Base-by-base conservation (phyloP, 2,113 vertebrate species). In the Sterrhoptilus dennistouni region DNA sequence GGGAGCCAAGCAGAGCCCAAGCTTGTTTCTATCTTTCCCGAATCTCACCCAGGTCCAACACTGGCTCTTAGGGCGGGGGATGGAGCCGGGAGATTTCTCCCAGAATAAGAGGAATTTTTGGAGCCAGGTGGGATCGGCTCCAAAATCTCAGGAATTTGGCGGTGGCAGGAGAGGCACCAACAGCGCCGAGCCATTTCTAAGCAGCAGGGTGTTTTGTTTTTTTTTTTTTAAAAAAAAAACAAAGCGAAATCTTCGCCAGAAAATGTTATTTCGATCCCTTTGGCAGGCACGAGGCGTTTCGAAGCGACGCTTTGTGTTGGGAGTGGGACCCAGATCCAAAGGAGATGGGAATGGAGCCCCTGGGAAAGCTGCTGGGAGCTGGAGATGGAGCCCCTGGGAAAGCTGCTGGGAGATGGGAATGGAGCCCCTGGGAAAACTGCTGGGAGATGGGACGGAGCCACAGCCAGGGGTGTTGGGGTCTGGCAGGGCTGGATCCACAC, bases 401-500 rank as follows among this genome's bases (percentile, higher is more conserved):
- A 69, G n/a, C 69, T 60, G 16, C 40, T 3, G 14, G 69, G 74
- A 91, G 63, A 21, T 42, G 78, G 82, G 79, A 49, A 42, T 36
- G 79, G 42, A 76, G 40, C 33, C 9, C 0, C 45, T 71, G 42
- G 57, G 68, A 77, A 71, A 69, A 31, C 69, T 60, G 16, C 40
- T 3, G 14, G 64, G 65, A 82, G 64, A 38, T 4, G 20, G 65
- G 91, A 74, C 20, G 69, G 79, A 94, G 66, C 60, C 9, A 8
- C 2, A 1, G 52, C 0, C 0, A 27, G n/a, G 24, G 35, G 9
- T 14, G 24, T 1, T 0, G 8, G 57, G 61, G 29, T 5, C 16
- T 20, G 76, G 76, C 28, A 54, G n/a, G 57, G 45, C 35, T 4
- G 5, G 25, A 61, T 14, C 76, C 2, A 2, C 49, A 9, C 14